phyloP scores from a whole-genome alignment of 2,888 invertebrate genomes.

The Zonitis immaculata region DNA sequence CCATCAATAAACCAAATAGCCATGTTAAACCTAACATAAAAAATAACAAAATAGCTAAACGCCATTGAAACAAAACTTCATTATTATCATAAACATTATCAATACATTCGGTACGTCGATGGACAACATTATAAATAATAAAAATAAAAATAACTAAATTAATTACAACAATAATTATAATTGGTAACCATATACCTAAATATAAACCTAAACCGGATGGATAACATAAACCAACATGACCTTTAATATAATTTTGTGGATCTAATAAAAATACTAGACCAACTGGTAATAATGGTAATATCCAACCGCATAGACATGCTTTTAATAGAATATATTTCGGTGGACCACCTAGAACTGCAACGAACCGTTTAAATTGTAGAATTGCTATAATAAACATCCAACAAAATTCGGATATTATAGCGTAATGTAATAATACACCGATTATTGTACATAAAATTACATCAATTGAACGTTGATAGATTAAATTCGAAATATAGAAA shows the following conservation, averaged over 20 bases:
- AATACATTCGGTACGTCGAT: background rate
- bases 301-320: slow-evolving; percentile 62
- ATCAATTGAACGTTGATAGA: slow-evolving; percentile 42
- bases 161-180: slow-evolving; percentile 42
- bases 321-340: slow-evolving; percentile 51
- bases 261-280: slow-evolving; percentile 44
- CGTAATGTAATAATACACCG: slow-evolving; percentile 63
- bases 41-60: slow-evolving; percentile 56
- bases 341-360: slow-evolving; percentile 58
- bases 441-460: slow-evolving; percentile 52
- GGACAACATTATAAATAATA: slow-evolving; percentile 7
- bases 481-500: slow-evolving; percentile 39
- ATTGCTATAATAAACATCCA: slow-evolving; percentile 71
- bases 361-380: slow-evolving; percentile 62
- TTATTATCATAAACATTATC: slow-evolving; percentile 38
- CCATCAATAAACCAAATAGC: slow-evolving; percentile 55
- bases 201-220: slow-evolving; percentile 53
- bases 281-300: slow-evolving; percentile 53
- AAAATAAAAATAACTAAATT: slow-evolving; percentile 5
- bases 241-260: slow-evolving; percentile 45
- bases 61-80: slow-evolving; percentile 50
- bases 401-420: slow-evolving; percentile 62
- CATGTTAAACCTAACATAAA: slow-evolving; percentile 59
- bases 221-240: slow-evolving; percentile 47
- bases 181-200: slow-evolving; percentile 53